These are phyloP conservation scores for Antitype chi DNA, from an alignment of 2,888 invertebrate genomes.

Conservation along the genomic window DNA sequence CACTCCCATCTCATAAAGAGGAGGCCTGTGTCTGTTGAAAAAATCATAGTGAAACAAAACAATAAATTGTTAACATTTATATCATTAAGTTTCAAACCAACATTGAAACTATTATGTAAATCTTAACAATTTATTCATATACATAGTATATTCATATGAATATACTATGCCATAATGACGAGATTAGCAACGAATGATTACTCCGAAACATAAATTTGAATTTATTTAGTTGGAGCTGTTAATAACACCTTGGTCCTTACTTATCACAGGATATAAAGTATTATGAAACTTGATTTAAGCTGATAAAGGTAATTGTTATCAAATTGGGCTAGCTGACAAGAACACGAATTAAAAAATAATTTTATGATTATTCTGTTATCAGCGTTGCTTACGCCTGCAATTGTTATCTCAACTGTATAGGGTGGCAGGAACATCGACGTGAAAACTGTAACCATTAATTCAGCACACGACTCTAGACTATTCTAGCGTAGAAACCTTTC, in stretches of 20 bases:
- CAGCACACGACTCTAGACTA: too few species aligned
- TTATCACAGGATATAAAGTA: slow-evolving; percentile 26
- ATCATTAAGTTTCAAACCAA: too few species aligned
- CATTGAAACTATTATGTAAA: too few species aligned
- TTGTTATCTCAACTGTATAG: neutral
- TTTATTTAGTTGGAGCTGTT: neutral
- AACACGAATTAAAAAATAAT: slow-evolving; percentile 11
- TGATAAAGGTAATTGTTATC: slow-evolving; percentile 40
- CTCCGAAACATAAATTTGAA: neutral
- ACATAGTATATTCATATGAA: too few species aligned
- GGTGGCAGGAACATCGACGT: too few species aligned
- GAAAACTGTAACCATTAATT: too few species aligned
- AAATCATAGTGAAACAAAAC: too few species aligned
- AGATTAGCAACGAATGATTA: neutral
- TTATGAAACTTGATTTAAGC: slow-evolving; percentile 26
- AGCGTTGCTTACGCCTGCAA: neutral
- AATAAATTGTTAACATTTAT: neutral
- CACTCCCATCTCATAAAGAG: too few species aligned
- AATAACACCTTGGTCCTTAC: neutral
- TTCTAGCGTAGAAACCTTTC: too few species aligned
- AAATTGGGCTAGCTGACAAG: slow-evolving; percentile 15
- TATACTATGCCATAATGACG: too few species aligned
- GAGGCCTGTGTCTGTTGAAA: too few species aligned
- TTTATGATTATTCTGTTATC: slow-evolving; percentile 24
- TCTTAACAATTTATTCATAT: too few species aligned